These are phyloP conservation scores for Cistogaster globosa DNA, from an alignment of 2,888 invertebrate species.

Conservation along the genomic window DNA sequence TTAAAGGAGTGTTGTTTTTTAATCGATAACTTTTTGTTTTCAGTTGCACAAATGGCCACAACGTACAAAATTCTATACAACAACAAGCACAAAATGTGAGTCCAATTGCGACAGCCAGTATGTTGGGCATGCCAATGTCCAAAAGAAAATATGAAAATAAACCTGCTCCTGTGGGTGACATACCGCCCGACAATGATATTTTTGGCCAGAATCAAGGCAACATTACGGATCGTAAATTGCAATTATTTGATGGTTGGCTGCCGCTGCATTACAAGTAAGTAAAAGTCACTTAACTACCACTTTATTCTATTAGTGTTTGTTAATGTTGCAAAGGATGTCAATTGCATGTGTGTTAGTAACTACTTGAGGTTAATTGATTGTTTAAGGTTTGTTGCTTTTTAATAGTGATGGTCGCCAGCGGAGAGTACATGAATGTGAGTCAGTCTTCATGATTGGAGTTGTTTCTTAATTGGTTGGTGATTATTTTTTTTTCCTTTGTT, in stretches of 20 bases:
- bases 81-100: constrained; percentile 63
- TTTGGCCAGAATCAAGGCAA: constrained; percentile 75
- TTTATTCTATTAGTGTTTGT: too few relatives aligned
- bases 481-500: too few relatives aligned
- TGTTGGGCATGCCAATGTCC: constrained; percentile 74
- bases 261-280: constrained; percentile 82
- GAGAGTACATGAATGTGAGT: too few relatives aligned
- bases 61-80: constrained; percentile 53
- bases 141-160: constrained; percentile 65
- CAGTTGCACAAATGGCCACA: constrained; percentile 77
- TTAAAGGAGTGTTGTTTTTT: constrained; percentile 40
- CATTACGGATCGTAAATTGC: constrained; percentile 77
- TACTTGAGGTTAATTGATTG: background rate
- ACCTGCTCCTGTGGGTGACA: constrained; percentile 76
- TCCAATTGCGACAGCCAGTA: constrained; percentile 75
- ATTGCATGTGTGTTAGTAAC: too few relatives aligned
- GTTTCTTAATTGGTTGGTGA: too few relatives aligned
- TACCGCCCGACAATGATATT: constrained; percentile 75
- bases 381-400: background rate
- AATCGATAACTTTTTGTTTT: constrained; percentile 44
- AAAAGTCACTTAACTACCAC: background rate
- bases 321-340: too few relatives aligned
- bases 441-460: too few relatives aligned
- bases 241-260: constrained; percentile 82
- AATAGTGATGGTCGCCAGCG: too few relatives aligned